A percentile compares a stretch with the other conserved stretches of the same genome.
These are phyloP conservation scores for Podiceps cristatus DNA, from an alignment of 2,113 vertebrate species.

Conservation along the genomic window DNA sequence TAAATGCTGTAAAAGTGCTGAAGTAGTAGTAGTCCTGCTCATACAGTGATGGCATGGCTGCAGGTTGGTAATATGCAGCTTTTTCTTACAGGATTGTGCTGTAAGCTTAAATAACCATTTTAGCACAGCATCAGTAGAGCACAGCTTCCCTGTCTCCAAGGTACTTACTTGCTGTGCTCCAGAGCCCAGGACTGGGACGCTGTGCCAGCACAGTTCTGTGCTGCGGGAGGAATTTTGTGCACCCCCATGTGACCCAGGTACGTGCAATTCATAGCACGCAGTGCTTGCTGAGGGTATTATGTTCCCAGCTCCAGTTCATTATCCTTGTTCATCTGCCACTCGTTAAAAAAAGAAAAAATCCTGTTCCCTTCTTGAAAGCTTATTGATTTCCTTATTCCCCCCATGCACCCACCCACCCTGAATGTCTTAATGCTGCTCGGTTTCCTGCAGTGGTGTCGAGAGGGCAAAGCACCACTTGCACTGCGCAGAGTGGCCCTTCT, in stretches of 20 bases:
- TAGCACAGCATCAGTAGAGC: neutral
- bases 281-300: neutral
- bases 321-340: neutral
- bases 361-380: neutral
- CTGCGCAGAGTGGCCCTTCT: neutral
- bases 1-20: neutral
- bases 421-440: accelerated
- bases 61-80: neutral
- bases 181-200: accelerated
- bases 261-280: neutral
- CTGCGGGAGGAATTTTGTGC: neutral
- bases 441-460: neutral
- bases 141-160: neutral
- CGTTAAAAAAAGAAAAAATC: neutral
- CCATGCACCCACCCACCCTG: accelerated
- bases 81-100: neutral
- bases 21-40: neutral
- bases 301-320: neutral
- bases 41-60: neutral
- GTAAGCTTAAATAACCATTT: neutral
- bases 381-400: neutral
- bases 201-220: neutral
- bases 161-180: neutral
- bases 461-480: accelerated
- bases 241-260: neutral